These are phyloP conservation scores for Leuciscus waleckii DNA, from an alignment of 2,797 vertebrate genomes.

Conservation along the genomic window DNA sequence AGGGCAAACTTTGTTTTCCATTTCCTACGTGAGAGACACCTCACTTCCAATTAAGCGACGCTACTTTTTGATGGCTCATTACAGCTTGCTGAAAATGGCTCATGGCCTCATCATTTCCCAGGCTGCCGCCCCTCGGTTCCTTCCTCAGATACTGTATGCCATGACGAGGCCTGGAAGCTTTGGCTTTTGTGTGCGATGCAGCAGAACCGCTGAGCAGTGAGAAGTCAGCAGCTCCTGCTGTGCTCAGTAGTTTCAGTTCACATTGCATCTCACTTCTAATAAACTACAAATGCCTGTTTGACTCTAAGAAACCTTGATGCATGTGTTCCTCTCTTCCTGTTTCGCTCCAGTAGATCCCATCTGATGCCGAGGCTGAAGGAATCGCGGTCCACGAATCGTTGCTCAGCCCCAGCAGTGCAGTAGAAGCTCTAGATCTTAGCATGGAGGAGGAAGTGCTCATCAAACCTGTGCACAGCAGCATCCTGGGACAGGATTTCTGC, in stretches of 20 bases:
- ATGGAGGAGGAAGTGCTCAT: slow-evolving; percentile 99
- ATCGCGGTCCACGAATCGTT: slow-evolving; percentile 95
- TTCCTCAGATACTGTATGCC: not conserved
- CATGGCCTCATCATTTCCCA: slow-evolving; percentile 3
- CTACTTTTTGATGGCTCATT: slow-evolving; percentile 29
- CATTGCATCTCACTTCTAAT: slow-evolving; percentile 4
- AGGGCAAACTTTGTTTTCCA: slow-evolving; percentile 26
- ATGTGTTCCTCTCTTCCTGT: slow-evolving; percentile 1
- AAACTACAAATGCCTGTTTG: not conserved
- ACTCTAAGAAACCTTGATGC: not conserved
- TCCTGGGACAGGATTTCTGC: slow-evolving; percentile 95
- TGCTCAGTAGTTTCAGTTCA: not conserved
- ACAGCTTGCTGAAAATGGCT: slow-evolving; percentile 11
- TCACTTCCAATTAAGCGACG: slow-evolving; percentile 7
- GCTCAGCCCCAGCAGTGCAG: slow-evolving; percentile 90
- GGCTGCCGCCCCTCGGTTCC: not conserved
- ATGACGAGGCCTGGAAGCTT: not conserved
- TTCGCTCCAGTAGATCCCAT: slow-evolving; percentile 84
- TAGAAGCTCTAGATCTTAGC: slow-evolving; percentile 93
- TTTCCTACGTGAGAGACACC: slow-evolving; percentile 3
- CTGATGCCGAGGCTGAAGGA: slow-evolving; percentile 94
- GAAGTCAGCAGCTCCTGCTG: not conserved
- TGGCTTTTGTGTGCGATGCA: slow-evolving; percentile 1
- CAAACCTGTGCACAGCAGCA: slow-evolving; percentile 97
- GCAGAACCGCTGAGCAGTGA: not conserved